A percentile compares a stretch with the other conserved stretches of the same genome.
These are phyloP conservation scores for Alcedo quadribrachys DNA, from an alignment of 2,797 vertebrate genomes.

Conservation along the genomic window DNA sequence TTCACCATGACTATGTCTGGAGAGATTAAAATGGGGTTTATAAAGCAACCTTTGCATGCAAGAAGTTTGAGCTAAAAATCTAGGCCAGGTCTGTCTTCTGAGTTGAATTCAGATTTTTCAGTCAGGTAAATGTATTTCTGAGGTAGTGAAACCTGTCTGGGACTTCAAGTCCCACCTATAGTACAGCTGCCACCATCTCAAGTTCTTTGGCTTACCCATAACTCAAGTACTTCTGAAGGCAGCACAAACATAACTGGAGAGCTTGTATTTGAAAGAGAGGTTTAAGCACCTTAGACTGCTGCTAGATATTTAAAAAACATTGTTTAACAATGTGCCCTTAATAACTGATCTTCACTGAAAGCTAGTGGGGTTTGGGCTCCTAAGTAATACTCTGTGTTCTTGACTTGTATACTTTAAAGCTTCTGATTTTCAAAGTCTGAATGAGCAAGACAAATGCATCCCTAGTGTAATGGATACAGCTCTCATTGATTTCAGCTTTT, in stretches of 20 bases:
- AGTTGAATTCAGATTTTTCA: not conserved
- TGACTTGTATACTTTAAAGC: not conserved
- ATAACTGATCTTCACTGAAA: not conserved
- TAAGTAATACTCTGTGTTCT: not conserved
- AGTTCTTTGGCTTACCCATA: not conserved
- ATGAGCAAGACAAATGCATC: not conserved
- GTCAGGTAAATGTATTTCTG: not conserved
- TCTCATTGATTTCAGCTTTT: conserved; percentile 1
- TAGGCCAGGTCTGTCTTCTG: not conserved
- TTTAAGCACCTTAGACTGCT: not conserved
- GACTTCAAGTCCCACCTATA: not conserved
- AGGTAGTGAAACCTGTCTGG: not conserved
- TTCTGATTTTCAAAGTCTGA: not conserved
- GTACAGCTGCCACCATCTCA: not conserved
- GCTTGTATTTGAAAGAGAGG: not conserved
- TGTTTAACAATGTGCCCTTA: not conserved
- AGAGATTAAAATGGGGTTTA: not conserved
- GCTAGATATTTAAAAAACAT: not conserved
- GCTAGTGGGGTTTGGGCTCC: not conserved
- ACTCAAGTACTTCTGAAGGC: not conserved
- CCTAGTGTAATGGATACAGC: not conserved
- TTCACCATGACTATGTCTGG: not conserved
- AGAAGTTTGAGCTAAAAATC: not conserved
- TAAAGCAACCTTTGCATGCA: not conserved
- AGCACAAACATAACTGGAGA: not conserved